A percentile compares a stretch with the other conserved stretches of the same genome.
These are phyloP conservation scores for Urechis unicinctus DNA, from an alignment of 2,888 invertebrate genomes.

Conservation along the genomic window DNA sequence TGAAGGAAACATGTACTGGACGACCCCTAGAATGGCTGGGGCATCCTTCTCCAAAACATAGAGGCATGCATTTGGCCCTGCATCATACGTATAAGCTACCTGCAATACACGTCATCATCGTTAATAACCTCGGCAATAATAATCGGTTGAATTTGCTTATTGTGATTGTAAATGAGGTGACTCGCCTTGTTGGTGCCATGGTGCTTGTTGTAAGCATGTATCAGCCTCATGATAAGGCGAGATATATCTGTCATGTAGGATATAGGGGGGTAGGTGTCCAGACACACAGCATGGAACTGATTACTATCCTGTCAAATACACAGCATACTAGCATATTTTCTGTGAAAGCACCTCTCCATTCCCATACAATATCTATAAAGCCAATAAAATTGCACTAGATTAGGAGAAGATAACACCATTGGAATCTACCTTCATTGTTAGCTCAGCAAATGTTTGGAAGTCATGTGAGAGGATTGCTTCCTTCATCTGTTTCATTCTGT, in stretches of 20 bases:
- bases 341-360: not conserved
- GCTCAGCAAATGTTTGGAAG: conserved; percentile 78
- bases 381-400: not conserved
- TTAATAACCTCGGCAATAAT: no score
- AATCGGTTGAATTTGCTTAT: no score
- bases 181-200: conserved; percentile 60
- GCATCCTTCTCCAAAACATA: conserved; percentile 74
- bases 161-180: no score
- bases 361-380: not conserved
- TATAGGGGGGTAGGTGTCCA: conserved; percentile 91
- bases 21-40: conserved; percentile 61
- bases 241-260: conserved; percentile 88
- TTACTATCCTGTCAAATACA: conserved; percentile 69
- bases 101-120: no score
- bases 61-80: conserved; percentile 92
- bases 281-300: conserved; percentile 87
- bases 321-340: not conserved
- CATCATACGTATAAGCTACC: conserved; percentile 96
- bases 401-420: not conserved
- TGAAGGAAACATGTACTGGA: conserved; percentile 68
- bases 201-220: conserved; percentile 75
- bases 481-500: conserved; percentile 57
- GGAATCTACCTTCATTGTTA: conserved; percentile 71
- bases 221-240: conserved; percentile 68
- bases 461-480: conserved; percentile 64